These are phyloP conservation scores for Gila robusta DNA, from an alignment of 2,797 vertebrate species.

Conservation along the genomic window DNA sequence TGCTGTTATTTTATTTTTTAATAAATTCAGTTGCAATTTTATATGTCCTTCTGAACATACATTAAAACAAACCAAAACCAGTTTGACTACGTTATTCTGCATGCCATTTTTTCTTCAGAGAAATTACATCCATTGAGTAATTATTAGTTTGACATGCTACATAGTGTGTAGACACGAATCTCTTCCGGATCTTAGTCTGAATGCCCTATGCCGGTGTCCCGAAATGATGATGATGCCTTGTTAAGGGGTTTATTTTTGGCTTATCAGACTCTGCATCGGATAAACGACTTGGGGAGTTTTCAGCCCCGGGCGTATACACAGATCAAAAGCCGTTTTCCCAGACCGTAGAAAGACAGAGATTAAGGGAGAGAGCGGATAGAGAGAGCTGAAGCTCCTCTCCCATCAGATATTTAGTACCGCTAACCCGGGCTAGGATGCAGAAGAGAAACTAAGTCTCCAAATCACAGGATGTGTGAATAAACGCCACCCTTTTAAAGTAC, in stretches of 20 bases:
- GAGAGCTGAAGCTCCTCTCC: constrained; percentile 25
- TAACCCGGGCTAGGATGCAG: not conserved
- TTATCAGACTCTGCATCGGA: constrained; percentile 22
- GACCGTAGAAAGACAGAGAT: constrained; percentile 4
- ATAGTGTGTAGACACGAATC: constrained; percentile 10
- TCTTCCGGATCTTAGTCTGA: not conserved
- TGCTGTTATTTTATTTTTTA: constrained; percentile 4
- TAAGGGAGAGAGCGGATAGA: constrained; percentile 29
- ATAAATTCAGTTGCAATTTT: not conserved
- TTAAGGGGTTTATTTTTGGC: constrained; percentile 36
- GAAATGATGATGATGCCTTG: constrained; percentile 19
- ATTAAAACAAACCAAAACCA: constrained; percentile 27
- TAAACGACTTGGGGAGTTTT: constrained; percentile 45
- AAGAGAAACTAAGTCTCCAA: constrained; percentile 28
- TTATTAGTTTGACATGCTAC: constrained; percentile 1
- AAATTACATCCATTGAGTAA: not conserved
- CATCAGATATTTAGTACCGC: constrained; percentile 24
- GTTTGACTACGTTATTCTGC: constrained; percentile 8
- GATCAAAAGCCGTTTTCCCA: constrained; percentile 28
- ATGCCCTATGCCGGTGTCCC: constrained; percentile 26
- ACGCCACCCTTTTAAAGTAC: constrained; percentile 7
- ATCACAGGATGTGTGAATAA: constrained; percentile 41
- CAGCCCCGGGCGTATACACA: constrained; percentile 23
- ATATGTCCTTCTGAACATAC: constrained; percentile 7
- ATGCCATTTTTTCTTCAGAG: not conserved